Conservation (phyloP, 2,888 invertebrate species). For the Punctoribates punctum region DNA sequence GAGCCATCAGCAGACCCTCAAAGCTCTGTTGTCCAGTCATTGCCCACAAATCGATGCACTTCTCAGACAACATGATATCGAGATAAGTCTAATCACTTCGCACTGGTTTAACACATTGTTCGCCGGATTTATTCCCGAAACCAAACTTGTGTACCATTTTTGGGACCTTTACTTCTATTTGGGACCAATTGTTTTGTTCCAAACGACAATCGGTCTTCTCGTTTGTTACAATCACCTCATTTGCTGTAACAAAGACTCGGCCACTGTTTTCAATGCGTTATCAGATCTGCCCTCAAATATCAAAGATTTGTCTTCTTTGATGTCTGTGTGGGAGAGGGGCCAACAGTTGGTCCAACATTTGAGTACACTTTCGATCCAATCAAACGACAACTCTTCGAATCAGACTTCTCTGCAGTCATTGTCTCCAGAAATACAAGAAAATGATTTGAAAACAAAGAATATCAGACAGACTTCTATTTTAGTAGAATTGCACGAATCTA, state of each 20-base stretch:
- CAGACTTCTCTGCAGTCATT: constrained; percentile 1
- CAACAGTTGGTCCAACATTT: constrained; percentile 39
- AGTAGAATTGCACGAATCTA: constrained; percentile 94
- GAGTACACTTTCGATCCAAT: too few relatives aligned
- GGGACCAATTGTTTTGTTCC: constrained; percentile 89
- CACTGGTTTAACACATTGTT: constrained; percentile 98
- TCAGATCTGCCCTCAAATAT: constrained; percentile 74
- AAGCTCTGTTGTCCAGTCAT: constrained; percentile 82
- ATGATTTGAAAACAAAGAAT: constrained; percentile 84
- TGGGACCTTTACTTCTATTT: constrained; percentile 98
- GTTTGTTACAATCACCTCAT: constrained; percentile 52
- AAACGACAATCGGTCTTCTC: constrained; percentile 88
- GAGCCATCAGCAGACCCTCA: constrained; percentile 87
- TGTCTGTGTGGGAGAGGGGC: constrained; percentile 36
- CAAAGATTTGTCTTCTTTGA: constrained; percentile 8
- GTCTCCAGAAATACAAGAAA: constrained; percentile 42
- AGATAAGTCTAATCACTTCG: constrained; percentile 70
- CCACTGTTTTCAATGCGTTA: constrained; percentile 94
- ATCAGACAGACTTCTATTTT: constrained; percentile 96
- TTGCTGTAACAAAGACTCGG: constrained; percentile 65
- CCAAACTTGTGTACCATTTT: constrained; percentile 83
- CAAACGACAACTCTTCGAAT: background rate
- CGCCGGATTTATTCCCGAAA: constrained; percentile 85
- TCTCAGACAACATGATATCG: constrained; percentile 79
- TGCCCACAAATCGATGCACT: constrained; percentile 77